phyloP scores from a whole-genome alignment of 2,888 invertebrate species.

The Acleris cristana region DNA sequence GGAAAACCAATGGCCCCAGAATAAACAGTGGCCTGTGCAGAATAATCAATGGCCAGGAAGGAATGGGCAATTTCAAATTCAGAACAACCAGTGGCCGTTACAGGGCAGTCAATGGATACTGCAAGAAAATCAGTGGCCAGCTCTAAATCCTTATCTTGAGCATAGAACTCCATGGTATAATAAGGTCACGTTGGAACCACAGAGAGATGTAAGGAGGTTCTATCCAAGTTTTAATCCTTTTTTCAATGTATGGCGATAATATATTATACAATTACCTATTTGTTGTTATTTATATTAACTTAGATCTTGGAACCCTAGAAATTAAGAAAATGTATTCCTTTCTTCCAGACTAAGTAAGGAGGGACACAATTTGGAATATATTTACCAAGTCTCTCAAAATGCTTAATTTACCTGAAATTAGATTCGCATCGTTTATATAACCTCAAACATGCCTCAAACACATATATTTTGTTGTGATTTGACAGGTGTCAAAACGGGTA shows the following conservation, averaged over 20 bases:
- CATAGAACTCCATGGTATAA: conserved; percentile 49
- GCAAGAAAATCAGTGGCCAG: too few relatives aligned
- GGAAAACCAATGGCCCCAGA: conserved; percentile 10
- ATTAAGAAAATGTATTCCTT: too few relatives aligned
- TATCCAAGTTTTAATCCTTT: conserved; percentile 59
- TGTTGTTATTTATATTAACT: not conserved
- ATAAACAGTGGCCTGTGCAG: conserved; percentile 31
- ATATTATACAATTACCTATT: conserved; percentile 44
- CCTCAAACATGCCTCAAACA: too few relatives aligned
- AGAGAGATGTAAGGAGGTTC: conserved; percentile 50
- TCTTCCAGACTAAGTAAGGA: too few relatives aligned
- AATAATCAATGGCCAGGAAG: conserved; percentile 5
- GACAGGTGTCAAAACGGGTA: too few relatives aligned
- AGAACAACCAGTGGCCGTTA: conserved; percentile 5
- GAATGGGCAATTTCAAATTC: not conserved
- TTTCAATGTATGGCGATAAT: conserved; percentile 51
- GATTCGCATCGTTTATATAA: too few relatives aligned
- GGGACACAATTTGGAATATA: too few relatives aligned
- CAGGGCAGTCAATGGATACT: conserved; percentile 7
- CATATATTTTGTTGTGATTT: too few relatives aligned
- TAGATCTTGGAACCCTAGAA: too few relatives aligned
- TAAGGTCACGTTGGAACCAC: conserved; percentile 45
- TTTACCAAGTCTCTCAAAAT: too few relatives aligned
- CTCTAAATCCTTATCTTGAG: not conserved
- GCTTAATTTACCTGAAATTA: too few relatives aligned